phyloP scores from a whole-genome alignment of 2,113 vertebrate species.

The Dicerorhinus sumatrensis region DNA sequence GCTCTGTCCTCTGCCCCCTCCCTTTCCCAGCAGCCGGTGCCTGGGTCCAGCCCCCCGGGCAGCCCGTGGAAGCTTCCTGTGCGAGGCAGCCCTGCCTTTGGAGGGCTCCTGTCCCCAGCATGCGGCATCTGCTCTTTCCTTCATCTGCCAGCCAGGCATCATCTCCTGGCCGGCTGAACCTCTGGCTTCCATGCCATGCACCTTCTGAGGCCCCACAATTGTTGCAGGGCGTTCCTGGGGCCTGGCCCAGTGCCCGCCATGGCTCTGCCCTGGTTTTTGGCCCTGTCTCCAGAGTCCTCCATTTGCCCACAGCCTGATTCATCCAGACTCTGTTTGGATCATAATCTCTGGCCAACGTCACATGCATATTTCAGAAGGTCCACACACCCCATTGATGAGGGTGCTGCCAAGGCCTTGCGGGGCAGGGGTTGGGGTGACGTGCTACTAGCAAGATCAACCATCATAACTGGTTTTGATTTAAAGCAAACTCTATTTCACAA shows the following conservation, averaged over 20 bases:
- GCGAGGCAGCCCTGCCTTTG: neutral
- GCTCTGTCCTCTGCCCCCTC: neutral
- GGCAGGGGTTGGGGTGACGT: neutral
- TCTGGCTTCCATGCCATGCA: neutral
- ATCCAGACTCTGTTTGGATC: neutral
- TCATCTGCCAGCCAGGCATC: neutral
- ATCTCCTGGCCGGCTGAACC: neutral
- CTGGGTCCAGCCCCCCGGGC: neutral
- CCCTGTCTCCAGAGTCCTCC: neutral
- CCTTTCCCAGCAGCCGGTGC: neutral
- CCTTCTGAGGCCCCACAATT: neutral
- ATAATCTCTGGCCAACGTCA: neutral
- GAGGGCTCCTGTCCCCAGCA: neutral
- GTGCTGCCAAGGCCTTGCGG: neutral
- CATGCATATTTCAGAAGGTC: neutral
- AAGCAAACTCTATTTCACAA: conserved; percentile 24
- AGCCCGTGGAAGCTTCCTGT: neutral
- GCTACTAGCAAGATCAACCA: neutral
- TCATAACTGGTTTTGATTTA: neutral
- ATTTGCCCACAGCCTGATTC: neutral
- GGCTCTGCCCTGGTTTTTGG: neutral
- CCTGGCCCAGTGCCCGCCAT: neutral
- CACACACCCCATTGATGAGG: neutral
- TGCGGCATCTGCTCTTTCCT: neutral
- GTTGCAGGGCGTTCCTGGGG: neutral